Percentiles rank a stretch among this genome's conserved stretches.
phyloP scores from a whole-genome alignment of 1,140 invertebrate species.

The Nymphalis io region DNA sequence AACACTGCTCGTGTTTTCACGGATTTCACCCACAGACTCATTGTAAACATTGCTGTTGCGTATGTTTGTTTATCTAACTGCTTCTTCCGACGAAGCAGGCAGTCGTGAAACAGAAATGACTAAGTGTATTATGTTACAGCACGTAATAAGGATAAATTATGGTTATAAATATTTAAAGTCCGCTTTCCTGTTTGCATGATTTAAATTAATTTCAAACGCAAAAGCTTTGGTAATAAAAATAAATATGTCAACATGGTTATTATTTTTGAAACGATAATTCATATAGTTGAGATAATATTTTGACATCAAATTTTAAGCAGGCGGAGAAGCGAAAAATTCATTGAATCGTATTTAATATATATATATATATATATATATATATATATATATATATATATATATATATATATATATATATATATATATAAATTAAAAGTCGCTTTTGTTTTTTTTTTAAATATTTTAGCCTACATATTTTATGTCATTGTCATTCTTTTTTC shows the following conservation, averaged over 20 bases:
- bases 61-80: constrained; percentile 4
- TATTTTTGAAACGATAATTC: background rate
- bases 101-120: background rate
- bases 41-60: background rate
- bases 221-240: constrained; percentile 4
- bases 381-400: too few relatives aligned
- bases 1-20: too few relatives aligned
- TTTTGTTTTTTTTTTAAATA: too few relatives aligned
- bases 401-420: too few relatives aligned
- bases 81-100: constrained; percentile 6
- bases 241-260: background rate
- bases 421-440: too few relatives aligned
- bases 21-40: background rate
- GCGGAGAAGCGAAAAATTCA: too few relatives aligned
- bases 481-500: too few relatives aligned
- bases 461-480: too few relatives aligned
- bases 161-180: background rate
- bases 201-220: constrained; percentile 1
- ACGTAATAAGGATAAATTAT: constrained; percentile 12
- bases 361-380: too few relatives aligned
- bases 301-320: too few relatives aligned
- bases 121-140: constrained; percentile 6
- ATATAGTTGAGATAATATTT: background rate
- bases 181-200: constrained; percentile 3
- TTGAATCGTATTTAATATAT: too few relatives aligned